phyloP scores from a whole-genome alignment of 2,113 vertebrate species.

The Alethe castanea region DNA sequence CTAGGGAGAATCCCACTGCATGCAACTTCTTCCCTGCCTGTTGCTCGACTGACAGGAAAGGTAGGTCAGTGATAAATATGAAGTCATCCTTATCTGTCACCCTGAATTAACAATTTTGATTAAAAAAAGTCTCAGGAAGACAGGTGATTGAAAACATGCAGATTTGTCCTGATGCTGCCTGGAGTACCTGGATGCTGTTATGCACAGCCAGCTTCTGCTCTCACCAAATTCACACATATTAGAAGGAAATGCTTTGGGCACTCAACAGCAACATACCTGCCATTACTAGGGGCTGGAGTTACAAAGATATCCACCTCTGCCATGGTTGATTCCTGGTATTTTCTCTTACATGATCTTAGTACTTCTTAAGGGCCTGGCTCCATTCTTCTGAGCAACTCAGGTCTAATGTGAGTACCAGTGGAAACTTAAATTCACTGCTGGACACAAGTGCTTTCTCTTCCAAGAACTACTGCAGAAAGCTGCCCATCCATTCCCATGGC shows the following conservation, averaged over 20 bases:
- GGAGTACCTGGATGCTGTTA: background rate
- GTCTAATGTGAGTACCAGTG: background rate
- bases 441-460: background rate
- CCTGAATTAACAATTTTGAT: background rate
- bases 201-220: background rate
- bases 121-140: background rate
- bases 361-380: background rate
- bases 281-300: background rate
- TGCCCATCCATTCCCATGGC: background rate
- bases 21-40: background rate
- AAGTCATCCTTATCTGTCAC: background rate
- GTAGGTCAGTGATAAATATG: background rate
- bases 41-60: background rate
- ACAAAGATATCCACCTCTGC: background rate
- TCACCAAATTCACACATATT: background rate
- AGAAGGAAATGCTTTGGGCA: background rate
- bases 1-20: background rate
- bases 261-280: background rate
- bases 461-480: background rate
- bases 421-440: background rate
- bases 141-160: background rate
- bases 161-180: background rate
- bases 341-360: background rate
- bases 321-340: background rate
- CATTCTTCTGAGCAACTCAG: background rate